These are phyloP conservation scores for Toxostoma redivivum DNA, from an alignment of 2,113 vertebrate species.

Conservation along the genomic window DNA sequence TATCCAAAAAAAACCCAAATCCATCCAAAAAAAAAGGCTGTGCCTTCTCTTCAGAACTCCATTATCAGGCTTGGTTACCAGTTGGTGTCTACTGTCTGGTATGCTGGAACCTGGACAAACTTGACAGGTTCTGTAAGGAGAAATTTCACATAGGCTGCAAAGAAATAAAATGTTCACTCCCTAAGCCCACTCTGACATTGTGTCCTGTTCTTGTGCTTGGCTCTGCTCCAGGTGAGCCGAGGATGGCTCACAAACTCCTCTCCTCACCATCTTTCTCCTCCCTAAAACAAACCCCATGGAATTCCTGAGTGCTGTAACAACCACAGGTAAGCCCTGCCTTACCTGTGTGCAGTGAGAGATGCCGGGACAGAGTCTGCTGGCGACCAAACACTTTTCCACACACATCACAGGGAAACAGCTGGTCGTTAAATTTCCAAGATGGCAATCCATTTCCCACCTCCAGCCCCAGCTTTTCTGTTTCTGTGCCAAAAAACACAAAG, in stretches of 20 bases:
- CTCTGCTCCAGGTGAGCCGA: neutral
- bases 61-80: neutral
- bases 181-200: neutral
- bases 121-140: neutral
- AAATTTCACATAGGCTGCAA: neutral
- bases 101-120: neutral
- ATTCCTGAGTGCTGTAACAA: neutral
- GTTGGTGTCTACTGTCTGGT: neutral
- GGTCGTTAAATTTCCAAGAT: constrained; percentile 90
- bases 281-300: neutral
- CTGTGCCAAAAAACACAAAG: constrained; percentile 67
- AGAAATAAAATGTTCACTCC: neutral
- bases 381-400: constrained; percentile 97
- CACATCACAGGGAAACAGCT: constrained; percentile 93
- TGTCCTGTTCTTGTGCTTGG: neutral
- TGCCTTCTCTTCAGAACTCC: neutral
- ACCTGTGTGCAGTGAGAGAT: constrained; percentile 97
- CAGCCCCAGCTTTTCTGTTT: constrained; percentile 83
- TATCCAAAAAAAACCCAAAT: neutral
- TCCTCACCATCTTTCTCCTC: neutral
- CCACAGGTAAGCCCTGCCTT: neutral
- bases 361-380: constrained; percentile 95
- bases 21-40: neutral
- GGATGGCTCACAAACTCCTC: neutral
- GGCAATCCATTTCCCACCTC: constrained; percentile 88